Evolutionary conservation across 2,797 vertebrate genomes (phyloP).

Genomic region (Urocyon cinereoargenteus): DNA sequence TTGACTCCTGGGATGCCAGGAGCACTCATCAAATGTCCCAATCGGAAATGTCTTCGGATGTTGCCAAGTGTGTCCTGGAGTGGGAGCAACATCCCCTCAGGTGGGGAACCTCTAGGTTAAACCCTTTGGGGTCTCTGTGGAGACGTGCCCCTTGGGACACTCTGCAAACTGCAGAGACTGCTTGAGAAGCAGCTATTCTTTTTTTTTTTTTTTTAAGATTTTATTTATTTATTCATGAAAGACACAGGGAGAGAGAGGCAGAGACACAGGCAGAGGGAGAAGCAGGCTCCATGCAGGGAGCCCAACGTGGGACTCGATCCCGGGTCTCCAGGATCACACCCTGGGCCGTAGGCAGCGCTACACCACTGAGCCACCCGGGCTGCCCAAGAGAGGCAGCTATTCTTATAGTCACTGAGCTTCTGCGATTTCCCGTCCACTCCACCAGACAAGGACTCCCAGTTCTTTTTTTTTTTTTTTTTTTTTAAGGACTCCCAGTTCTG

Average conservation of each 20-base stretch:
- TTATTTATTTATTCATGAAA: too few relatives aligned
- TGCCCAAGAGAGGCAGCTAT: too few relatives aligned
- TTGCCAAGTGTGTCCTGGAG: not conserved
- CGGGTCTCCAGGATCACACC: too few relatives aligned
- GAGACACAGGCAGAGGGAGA: too few relatives aligned
- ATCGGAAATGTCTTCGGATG: not conserved
- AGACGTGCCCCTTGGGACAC: not conserved
- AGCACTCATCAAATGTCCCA: not conserved
- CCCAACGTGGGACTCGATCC: too few relatives aligned
- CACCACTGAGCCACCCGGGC: too few relatives aligned
- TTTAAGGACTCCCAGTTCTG: not conserved
- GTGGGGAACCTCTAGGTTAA: not conserved
- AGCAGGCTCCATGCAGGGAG: too few relatives aligned
- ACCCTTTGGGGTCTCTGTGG: not conserved
- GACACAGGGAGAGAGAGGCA: too few relatives aligned
- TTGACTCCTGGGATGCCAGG: not conserved
- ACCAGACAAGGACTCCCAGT: not conserved
- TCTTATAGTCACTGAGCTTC: not conserved
- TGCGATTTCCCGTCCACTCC: rapidly evolving
- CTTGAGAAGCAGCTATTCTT: not conserved
- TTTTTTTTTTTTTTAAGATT: too few relatives aligned
- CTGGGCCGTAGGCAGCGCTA: too few relatives aligned
- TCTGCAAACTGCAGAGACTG: not conserved
- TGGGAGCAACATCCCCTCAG: not conserved
- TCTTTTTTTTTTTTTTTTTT: too few relatives aligned